Evolutionary conservation across 2,113 vertebrate genomes (phyloP), one percentile per base, ranked within the genome.

Genomic region (Pao palembangensis): DNA sequence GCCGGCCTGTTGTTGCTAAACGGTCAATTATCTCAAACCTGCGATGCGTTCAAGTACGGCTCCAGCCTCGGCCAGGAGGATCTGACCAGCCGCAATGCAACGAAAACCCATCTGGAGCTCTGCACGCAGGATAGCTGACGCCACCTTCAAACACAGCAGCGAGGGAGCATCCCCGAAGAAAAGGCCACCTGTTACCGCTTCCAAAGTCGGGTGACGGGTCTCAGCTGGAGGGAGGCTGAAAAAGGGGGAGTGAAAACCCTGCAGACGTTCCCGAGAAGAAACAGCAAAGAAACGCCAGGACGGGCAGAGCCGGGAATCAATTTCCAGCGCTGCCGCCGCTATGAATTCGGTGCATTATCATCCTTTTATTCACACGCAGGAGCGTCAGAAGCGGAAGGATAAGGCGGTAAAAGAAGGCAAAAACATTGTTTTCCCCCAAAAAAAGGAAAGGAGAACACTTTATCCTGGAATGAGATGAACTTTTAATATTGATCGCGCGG

Each of bases 101-200:
- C 63, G 60, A 69, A 64, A 69, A 72, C 43, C 61, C 42, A 64
- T 71, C 46, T 64, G 66, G 23, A 54, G 71, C 48, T 12, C 18
- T 34, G 67, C 73, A 38, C 52, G 38, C 58, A 64, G 70, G 61
- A 72, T 76, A 80, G 79, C 75, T 64, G 64, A 23, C 58, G 55
- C 73, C 53, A 53, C 61, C 69, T 48, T 73, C 20, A 55, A 67
- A 80, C 74, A 69, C 76, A 57, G 46, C 28, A 12, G 51, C 80
- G 77, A 84, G 64, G 65, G n/a, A 42, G 71, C 77, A 58, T 76
- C 61, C 76, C 84, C 70, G 60, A 80, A 67, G 64, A 69, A 68
- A 76, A 69, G 17, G 18, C 74, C 75, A 71, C 74, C 69, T 77
- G 69, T 77, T 73, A 50, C 57, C 51, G 54, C 74, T 73, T 62